phyloP scores from a whole-genome alignment of 2,888 invertebrate species.

The Coleophora flavipennella region DNA sequence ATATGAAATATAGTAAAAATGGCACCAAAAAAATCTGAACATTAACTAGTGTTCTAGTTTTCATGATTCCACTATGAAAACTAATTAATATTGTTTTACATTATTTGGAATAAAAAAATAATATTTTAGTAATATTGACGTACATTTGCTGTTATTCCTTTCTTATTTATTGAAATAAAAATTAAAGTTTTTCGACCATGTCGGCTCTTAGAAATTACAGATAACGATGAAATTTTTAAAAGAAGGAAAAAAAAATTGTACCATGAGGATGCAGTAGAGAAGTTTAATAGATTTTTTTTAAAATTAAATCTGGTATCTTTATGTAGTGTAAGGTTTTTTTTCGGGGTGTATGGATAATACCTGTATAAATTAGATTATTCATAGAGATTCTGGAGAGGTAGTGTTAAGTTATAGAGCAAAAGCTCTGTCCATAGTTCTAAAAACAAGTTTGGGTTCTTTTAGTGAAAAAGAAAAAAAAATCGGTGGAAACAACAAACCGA shows the following conservation, averaged over 20 bases:
- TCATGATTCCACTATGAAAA: no score
- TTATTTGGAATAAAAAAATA: no score
- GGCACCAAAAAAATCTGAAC: no score
- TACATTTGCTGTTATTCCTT: no score
- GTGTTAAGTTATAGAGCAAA: conserved; percentile 39
- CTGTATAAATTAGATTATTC: conserved; percentile 65
- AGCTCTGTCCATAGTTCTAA: conserved; percentile 45
- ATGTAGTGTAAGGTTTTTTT: conserved; percentile 43
- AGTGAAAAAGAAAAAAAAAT: conserved; percentile 23
- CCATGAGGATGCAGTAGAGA: conserved; percentile 36
- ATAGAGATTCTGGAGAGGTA: conserved; percentile 51
- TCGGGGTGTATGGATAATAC: conserved; percentile 63
- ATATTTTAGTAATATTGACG: no score
- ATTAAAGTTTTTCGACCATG: no score
- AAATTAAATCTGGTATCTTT: conserved; percentile 32
- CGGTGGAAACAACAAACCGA: not conserved
- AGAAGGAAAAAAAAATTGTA: conserved; percentile 35
- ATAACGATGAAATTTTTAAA: conserved; percentile 21
- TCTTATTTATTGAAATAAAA: no score
- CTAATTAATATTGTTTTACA: no score
- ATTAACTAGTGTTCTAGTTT: no score
- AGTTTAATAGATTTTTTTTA: conserved; percentile 33
- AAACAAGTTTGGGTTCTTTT: conserved; percentile 60
- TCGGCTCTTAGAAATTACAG: no score
- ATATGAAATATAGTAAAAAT: no score